phyloP scores from a whole-genome alignment of 2,797 vertebrate species.

The Scyliorhinus canicula region DNA sequence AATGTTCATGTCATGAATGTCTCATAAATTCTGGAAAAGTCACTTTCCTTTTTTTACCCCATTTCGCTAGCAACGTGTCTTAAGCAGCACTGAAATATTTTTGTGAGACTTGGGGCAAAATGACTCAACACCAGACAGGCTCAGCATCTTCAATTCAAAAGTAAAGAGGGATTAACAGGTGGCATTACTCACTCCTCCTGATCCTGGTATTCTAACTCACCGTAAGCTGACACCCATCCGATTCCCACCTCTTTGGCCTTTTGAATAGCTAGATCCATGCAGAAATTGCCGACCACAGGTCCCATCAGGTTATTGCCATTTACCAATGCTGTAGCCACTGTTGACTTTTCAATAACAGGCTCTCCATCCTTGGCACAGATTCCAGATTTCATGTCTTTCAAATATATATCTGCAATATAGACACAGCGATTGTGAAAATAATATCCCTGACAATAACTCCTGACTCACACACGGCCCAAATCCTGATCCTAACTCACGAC shows the following conservation, averaged over 20 bases:
- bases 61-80: neutral
- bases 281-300: slow-evolving; percentile 68
- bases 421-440: neutral
- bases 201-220: slow-evolving; percentile 46
- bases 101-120: neutral
- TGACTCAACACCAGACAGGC: neutral
- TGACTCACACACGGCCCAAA: no score
- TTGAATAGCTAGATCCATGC: slow-evolving; percentile 64
- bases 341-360: slow-evolving; percentile 59
- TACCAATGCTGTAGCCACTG: slow-evolving; percentile 60
- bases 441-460: neutral
- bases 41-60: neutral
- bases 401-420: slow-evolving; percentile 58
- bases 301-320: slow-evolving; percentile 64
- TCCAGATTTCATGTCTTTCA: slow-evolving; percentile 58
- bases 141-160: neutral
- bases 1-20: neutral
- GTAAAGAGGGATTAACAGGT: neutral
- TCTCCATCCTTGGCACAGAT: slow-evolving; percentile 63
- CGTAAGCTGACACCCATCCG: slow-evolving; percentile 65
- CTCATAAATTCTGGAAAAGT: neutral
- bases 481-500: neutral
- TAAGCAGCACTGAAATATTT: neutral
- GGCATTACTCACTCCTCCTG: neutral
- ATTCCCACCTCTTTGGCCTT: slow-evolving; percentile 62